Percentiles rank a stretch among this genome's conserved stretches.
phyloP scores from a whole-genome alignment of 2,888 invertebrate genomes.

The Xylocampa areola region DNA sequence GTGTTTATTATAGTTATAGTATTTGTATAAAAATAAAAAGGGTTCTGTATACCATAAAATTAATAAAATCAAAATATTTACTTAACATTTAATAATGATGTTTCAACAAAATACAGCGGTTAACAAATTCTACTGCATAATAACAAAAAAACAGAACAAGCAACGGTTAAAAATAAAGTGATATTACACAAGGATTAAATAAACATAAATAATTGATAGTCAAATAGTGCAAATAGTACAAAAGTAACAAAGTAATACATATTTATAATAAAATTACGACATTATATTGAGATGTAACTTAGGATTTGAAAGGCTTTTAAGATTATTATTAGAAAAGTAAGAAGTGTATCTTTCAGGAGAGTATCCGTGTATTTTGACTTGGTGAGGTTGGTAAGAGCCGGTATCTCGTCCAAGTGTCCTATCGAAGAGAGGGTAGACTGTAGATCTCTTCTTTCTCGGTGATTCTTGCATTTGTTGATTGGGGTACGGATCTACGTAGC shows the following conservation, averaged over 20 bases:
- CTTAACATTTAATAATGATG: constrained; percentile 45
- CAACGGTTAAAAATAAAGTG: constrained; percentile 30
- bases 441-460: constrained; percentile 83
- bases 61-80: constrained; percentile 40
- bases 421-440: constrained; percentile 74
- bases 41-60: constrained; percentile 38
- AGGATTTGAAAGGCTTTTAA: constrained; percentile 63
- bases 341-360: constrained; percentile 83
- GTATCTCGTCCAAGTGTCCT: constrained; percentile 66
- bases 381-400: constrained; percentile 67
- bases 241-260: constrained; percentile 27
- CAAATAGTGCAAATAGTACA: constrained; percentile 37
- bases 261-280: constrained; percentile 33
- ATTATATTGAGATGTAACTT: constrained; percentile 64
- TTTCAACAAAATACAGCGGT: constrained; percentile 40
- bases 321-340: constrained; percentile 74
- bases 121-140: constrained; percentile 45
- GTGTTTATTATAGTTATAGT: background rate
- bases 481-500: constrained; percentile 86
- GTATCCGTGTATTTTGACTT: constrained; percentile 77
- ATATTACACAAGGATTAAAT: constrained; percentile 24
- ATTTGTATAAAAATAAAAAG: constrained; percentile 9
- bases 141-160: constrained; percentile 53
- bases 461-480: constrained; percentile 84
- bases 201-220: constrained; percentile 17